phyloP scores from a whole-genome alignment of 2,888 invertebrate genomes.

The Drosophila testacea region DNA sequence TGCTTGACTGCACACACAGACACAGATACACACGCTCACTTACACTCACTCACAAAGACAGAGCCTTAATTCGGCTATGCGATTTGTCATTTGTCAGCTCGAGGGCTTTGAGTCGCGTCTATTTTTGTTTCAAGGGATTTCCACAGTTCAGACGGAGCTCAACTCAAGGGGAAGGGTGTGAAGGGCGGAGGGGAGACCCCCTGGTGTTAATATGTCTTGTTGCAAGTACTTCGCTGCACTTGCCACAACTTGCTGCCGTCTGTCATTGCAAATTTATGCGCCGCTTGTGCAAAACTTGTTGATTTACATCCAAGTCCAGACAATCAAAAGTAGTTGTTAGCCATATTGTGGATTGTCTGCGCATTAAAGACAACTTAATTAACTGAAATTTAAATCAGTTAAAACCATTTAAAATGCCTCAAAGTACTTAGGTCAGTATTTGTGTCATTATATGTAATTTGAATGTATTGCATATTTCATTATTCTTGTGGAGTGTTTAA shows the following conservation, averaged over 20 bases:
- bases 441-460: no score
- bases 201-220: slow-evolving; percentile 57
- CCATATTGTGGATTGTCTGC: neutral
- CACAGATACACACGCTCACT: slow-evolving; percentile 26
- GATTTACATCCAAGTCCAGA: slow-evolving; percentile 42
- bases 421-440: no score
- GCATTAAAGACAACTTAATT: neutral
- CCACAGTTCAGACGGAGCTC: slow-evolving; percentile 2
- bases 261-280: slow-evolving; percentile 56
- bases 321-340: slow-evolving; percentile 23
- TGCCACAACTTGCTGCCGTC: slow-evolving; percentile 7
- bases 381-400: neutral
- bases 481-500: no score
- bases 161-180: neutral
- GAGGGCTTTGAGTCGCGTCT: slow-evolving; percentile 38
- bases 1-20: slow-evolving; percentile 52
- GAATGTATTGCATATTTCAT: no score
- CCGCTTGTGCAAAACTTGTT: slow-evolving; percentile 61
- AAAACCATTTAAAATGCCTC: neutral
- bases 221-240: slow-evolving; percentile 29
- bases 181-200: neutral
- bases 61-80: slow-evolving; percentile 36
- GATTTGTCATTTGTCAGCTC: slow-evolving; percentile 65
- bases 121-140: slow-evolving; percentile 20
- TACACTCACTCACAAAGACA: slow-evolving; percentile 21